Percentiles rank a stretch among this genome's conserved stretches.
Conservation (phyloP, 23 tunicate species). For the Ascidia mentula region DNA sequence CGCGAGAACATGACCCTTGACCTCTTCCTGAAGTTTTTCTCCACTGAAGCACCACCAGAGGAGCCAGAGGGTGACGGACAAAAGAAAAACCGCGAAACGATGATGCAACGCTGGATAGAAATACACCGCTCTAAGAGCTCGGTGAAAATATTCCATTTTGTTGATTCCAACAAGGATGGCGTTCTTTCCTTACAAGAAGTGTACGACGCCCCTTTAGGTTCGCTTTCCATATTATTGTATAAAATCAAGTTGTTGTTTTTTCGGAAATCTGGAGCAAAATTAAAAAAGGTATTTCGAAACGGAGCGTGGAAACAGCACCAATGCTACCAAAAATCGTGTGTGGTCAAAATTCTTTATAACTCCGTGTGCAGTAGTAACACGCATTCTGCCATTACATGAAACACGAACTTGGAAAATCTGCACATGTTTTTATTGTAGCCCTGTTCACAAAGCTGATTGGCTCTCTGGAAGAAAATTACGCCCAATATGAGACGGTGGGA, state of each 20-base stretch:
- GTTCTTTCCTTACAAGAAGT: not conserved
- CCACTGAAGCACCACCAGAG: not conserved
- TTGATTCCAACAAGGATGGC: constrained; percentile 7
- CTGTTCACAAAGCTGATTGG: constrained; percentile 9
- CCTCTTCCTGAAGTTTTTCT: not conserved
- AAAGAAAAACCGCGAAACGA: not conserved
- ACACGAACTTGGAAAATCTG: too few relatives aligned
- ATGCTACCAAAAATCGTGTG: too few relatives aligned
- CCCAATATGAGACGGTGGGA: constrained; percentile 1
- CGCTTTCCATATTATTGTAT: too few relatives aligned
- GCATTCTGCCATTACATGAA: too few relatives aligned
- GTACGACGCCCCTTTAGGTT: not conserved
- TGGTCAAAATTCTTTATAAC: too few relatives aligned
- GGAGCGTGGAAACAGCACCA: too few relatives aligned
- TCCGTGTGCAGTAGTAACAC: too few relatives aligned
- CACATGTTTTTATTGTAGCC: not conserved
- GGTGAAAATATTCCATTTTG: not conserved
- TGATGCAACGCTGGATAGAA: constrained; percentile 13
- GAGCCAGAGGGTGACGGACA: not conserved
- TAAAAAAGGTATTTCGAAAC: too few relatives aligned
- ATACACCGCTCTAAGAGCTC: not conserved
- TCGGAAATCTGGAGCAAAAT: too few relatives aligned
- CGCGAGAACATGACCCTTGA: not conserved
- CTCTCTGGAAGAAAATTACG: not conserved
- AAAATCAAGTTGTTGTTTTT: too few relatives aligned